These are phyloP conservation scores for Tubiluchus corallicola DNA, from an alignment of 2,888 invertebrate species.

Conservation along the genomic window DNA sequence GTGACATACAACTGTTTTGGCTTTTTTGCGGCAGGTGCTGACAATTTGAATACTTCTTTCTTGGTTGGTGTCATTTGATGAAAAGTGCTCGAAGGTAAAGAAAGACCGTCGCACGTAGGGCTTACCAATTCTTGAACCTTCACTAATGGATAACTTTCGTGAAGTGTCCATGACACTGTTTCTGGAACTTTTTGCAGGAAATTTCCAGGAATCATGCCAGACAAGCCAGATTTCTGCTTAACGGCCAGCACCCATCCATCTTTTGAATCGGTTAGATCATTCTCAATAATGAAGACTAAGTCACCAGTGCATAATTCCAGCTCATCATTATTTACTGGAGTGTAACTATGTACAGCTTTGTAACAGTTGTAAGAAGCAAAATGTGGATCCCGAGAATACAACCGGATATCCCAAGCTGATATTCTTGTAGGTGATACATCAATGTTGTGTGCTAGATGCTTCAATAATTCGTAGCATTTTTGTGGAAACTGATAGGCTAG, in stretches of 20 bases:
- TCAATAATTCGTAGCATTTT: constrained; percentile 47
- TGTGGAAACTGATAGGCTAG: constrained; percentile 69
- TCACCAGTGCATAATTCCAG: constrained; percentile 66
- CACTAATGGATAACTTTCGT: constrained; percentile 32
- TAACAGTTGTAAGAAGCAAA: constrained; percentile 47
- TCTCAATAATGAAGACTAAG: constrained; percentile 58
- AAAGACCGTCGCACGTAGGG: no score
- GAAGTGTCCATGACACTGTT: constrained; percentile 77
- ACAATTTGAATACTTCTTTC: no score
- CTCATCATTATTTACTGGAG: constrained; percentile 42
- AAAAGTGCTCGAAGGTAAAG: no score
- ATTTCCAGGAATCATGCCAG: constrained; percentile 58
- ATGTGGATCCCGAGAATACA: constrained; percentile 66
- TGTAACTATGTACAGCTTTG: constrained; percentile 21
- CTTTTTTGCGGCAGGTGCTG: no score
- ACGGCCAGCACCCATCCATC: constrained; percentile 77
- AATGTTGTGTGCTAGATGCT: constrained; percentile 50
- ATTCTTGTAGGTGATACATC: constrained; percentile 29
- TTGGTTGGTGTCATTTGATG: no score
- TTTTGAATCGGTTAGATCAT: constrained; percentile 47
- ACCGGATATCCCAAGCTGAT: constrained; percentile 57
- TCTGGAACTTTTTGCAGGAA: constrained; percentile 66
- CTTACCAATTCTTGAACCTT: background rate
- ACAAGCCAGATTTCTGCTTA: constrained; percentile 59
- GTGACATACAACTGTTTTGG: constrained; percentile 43